A percentile compares a stretch with the other conserved stretches of the same genome.
Conservation (phyloP, 2,113 vertebrate genomes). For the Tachuris rubrigastra region DNA sequence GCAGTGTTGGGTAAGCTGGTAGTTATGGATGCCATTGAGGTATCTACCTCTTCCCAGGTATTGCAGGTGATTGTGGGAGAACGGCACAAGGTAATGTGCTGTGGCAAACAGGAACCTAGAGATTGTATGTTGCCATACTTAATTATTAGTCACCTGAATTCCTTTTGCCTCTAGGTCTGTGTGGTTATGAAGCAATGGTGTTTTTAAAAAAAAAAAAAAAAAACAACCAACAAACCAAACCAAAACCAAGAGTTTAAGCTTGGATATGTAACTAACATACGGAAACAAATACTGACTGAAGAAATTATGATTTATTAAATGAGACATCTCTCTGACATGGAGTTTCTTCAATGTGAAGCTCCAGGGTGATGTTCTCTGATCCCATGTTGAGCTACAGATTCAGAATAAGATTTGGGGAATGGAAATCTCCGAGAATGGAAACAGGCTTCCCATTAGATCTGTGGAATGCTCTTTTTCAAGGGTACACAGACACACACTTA, state of each 20-base stretch:
- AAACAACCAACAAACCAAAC: background rate
- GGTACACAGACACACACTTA: background rate
- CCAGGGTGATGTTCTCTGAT: background rate
- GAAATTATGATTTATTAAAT: background rate
- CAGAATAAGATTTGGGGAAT: background rate
- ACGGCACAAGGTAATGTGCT: background rate
- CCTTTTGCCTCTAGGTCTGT: constrained; percentile 17
- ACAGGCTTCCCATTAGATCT: background rate
- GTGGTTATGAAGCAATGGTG: background rate
- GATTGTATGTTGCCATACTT: constrained; percentile 29
- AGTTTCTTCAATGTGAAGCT: background rate
- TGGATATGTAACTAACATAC: background rate
- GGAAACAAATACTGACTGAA: background rate
- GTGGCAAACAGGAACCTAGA: constrained; percentile 57
- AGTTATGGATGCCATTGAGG: constrained; percentile 42
- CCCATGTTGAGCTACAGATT: background rate
- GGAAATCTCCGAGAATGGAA: background rate
- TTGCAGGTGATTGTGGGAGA: constrained; percentile 24
- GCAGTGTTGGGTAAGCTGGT: background rate
- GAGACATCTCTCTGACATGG: background rate
- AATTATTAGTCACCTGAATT: constrained; percentile 22
- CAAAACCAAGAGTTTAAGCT: background rate
- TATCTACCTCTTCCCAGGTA: background rate
- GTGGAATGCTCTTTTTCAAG: background rate
- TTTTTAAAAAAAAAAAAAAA: too few species aligned